A percentile compares a stretch with the other conserved stretches of the same genome.
Evolutionary conservation across 2,113 vertebrate species (phyloP).

Genomic region (Girardinichthys multiradiatus): DNA sequence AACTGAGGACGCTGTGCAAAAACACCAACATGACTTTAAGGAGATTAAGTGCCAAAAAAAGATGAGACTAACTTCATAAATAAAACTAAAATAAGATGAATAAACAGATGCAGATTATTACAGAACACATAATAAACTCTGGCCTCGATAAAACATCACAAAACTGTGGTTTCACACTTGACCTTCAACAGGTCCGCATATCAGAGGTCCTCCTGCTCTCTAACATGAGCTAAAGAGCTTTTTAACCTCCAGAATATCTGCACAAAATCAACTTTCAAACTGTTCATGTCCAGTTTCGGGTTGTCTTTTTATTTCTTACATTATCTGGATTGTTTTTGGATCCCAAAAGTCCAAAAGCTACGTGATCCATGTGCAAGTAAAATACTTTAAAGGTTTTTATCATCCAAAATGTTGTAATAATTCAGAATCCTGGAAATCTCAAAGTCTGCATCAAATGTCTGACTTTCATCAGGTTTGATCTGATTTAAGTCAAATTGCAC

Average conservation of each 20-base stretch:
- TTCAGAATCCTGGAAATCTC: not conserved
- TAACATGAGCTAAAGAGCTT: not conserved
- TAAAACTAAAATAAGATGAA: conserved; percentile 60
- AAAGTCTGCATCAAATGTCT: too few relatives aligned
- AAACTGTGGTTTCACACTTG: conserved; percentile 2
- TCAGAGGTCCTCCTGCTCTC: not conserved
- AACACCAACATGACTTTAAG: conserved; percentile 53
- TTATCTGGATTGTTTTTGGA: not conserved
- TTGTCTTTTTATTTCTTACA: not conserved
- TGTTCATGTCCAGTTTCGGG: not conserved
- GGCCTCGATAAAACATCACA: conserved; percentile 19
- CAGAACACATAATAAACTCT: conserved; percentile 37
- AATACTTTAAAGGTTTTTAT: not conserved
- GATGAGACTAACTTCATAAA: conserved; percentile 77
- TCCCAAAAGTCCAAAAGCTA: not conserved
- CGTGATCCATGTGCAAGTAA: not conserved
- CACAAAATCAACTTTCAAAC: not conserved
- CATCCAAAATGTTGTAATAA: not conserved
- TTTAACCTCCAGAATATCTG: not conserved
- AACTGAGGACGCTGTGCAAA: conserved; percentile 75
- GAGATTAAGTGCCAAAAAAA: conserved; percentile 66
- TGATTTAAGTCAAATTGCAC: not conserved
- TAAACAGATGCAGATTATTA: conserved; percentile 33
- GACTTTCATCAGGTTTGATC: not conserved
- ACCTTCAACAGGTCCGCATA: conserved; percentile 4